Conservation (phyloP, 2,797 vertebrate species). For the Salmo trutta region DNA sequence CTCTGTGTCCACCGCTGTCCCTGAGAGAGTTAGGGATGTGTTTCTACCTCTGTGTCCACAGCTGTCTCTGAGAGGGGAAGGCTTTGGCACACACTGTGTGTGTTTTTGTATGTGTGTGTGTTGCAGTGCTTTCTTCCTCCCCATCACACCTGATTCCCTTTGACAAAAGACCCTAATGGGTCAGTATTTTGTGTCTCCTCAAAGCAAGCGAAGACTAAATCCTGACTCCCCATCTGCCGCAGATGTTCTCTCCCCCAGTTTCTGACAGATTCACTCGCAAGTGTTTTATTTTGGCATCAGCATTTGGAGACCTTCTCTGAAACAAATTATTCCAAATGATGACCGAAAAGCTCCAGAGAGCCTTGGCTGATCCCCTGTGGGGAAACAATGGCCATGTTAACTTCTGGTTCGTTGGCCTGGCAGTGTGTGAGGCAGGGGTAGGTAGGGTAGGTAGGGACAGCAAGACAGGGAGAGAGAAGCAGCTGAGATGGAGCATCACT, state of each 20-base stretch:
- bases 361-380: slow-evolving; percentile 13
- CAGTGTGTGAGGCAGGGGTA: background rate
- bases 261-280: slow-evolving; percentile 33
- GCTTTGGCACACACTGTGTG: slow-evolving; percentile 21
- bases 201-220: slow-evolving; percentile 37
- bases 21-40: slow-evolving; percentile 35
- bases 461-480: background rate
- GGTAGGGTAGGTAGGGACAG: background rate
- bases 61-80: slow-evolving; percentile 30
- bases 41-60: slow-evolving; percentile 22
- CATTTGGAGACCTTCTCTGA: slow-evolving; percentile 26
- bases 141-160: slow-evolving; percentile 60
- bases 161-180: slow-evolving; percentile 58
- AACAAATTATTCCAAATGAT: slow-evolving; percentile 49
- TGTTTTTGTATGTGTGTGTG: background rate
- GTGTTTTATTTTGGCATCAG: slow-evolving; percentile 43
- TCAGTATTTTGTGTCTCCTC: slow-evolving; percentile 53
- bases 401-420: slow-evolving; percentile 12
- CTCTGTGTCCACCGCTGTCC: background rate
- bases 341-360: slow-evolving; percentile 27
- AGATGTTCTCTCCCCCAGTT: slow-evolving; percentile 34
- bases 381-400: slow-evolving; percentile 14
- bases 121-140: slow-evolving; percentile 21
- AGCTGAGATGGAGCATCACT: background rate
- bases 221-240: slow-evolving; percentile 33